These are phyloP conservation scores for Neodiprion fabricii DNA, from an alignment of 1,140 invertebrate species.

Conservation along the genomic window DNA sequence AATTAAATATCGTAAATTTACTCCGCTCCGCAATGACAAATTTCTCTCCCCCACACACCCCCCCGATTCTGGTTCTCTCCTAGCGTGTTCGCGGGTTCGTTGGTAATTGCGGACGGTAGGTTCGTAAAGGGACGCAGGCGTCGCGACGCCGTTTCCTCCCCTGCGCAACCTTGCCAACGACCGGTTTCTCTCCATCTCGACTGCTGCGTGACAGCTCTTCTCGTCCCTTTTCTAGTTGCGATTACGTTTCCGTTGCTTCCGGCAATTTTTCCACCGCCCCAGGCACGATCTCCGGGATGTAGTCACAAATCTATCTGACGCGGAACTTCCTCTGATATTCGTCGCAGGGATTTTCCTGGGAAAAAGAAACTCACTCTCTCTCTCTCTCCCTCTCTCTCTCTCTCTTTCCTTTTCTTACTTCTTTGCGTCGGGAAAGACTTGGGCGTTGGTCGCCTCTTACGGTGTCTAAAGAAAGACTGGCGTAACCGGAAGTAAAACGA, in stretches of 20 bases:
- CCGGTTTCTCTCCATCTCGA: not conserved
- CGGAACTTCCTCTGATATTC: not conserved
- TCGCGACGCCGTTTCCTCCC: not conserved
- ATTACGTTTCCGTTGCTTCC: too few species aligned
- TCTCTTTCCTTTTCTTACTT: too few species aligned
- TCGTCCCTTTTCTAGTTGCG: not conserved
- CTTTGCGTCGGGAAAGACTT: too few species aligned
- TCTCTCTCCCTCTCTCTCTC: too few species aligned
- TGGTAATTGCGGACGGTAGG: not conserved
- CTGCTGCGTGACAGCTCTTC: not conserved
- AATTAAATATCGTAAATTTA: too few species aligned
- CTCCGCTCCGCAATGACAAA: too few species aligned
- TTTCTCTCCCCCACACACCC: not conserved
- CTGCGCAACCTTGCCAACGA: not conserved
- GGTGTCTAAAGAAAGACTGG: too few species aligned
- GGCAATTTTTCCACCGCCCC: too few species aligned
- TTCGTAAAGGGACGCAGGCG: not conserved
- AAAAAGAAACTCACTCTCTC: too few species aligned
- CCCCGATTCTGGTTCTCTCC: not conserved
- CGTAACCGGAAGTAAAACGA: too few species aligned
- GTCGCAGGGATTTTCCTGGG: too few species aligned
- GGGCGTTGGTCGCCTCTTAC: too few species aligned
- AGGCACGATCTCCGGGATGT: not conserved
- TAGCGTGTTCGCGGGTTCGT: not conserved
- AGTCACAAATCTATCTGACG: not conserved